Evolutionary conservation across 2,113 vertebrate species (phyloP), one percentile per base, ranked within the genome.

Genomic region (Equus quagga): DNA sequence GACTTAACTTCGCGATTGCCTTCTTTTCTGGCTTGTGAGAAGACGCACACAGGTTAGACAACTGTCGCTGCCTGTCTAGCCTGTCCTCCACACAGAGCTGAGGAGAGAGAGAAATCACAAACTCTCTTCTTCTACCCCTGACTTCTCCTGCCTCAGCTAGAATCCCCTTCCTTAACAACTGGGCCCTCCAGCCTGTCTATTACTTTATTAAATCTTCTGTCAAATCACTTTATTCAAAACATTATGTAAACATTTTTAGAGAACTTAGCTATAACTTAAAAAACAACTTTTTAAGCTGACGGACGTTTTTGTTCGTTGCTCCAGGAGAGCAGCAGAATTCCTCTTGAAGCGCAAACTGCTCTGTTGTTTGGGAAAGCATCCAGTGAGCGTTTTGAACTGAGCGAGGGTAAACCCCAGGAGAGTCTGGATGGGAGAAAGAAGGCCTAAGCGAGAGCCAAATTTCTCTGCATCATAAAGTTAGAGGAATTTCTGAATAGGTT

Each of bases 401-500:
- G 26, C 13, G 62, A 82, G 21, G 28, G 13, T 12, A 81, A 46
- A 93, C 56, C 19, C 31, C 51, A 89, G 79, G 75, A 79, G 62
- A 97, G 72, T 87, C 41, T 78, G 41, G 56, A 60, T 3, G 2
- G 64, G 28, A 92, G 79, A 93, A 17, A 31, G 65, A 65, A 11
- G 75, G 36, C 83, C 46, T 87, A 49, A 85, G 24, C 46, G 28
- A 82, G 3, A 76, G 91, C 81, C 96, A 97, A 92, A 65, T 86
- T 97, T 96, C 76, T 97, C 93, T 69, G 91, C 91, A 91, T 93
- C 89, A 69, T 46, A 58, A 96, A 98, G 91, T 82, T 90, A 82
- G 44, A 93, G 95, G 95, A 98, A 97, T 98, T 95, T 89, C 80
- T 60, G 23, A 97, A 81, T 96, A 91, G 67, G 26, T 65, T 87